Base-by-base conservation (phyloP, 2,113 vertebrate genomes). In the Agelaius phoeniceus region DNA sequence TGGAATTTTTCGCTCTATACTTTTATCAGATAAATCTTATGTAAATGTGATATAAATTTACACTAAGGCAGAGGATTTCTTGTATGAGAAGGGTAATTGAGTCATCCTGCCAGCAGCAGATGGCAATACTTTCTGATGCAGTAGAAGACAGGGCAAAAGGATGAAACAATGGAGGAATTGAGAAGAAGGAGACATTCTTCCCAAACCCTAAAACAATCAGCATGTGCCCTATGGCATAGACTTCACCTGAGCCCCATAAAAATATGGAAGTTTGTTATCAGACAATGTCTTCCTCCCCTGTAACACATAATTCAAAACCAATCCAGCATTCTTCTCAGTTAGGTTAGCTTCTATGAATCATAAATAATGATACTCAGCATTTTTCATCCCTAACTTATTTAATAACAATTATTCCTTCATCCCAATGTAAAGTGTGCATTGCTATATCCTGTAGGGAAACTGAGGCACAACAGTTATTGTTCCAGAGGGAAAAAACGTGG, bases 401-500 rank as follows among this genome's bases (percentile, higher is more conserved):
- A 65, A 58, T 30, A 91, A 33, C 15, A 51, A 13, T 54, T 4
- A 6, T 58, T 80, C 28, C 41, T 63, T 14, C 12, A 7, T 71
- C 22, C 14, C 0, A 0, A 2, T 72, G 5, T 28, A 33, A 59
- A 15, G 8, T 19, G 44, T 14, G 7, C 11, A 13, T 84, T 55
- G 8, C 23, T 76, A 39, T 39, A 72, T 35, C 26, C 21, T 28
- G 10, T 9, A 54, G 41, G 77, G 86, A 96, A 95, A 96, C 88
- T 96, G 95, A 95, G 93, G 94, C 58, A 87, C 15, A 17, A 15
- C 16, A 23, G 12, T 54, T 89, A 33, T 43, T 87, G 49, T 43
- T 86, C 16, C 83, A 84, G 37, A 78, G 28, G 35, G 28, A 3
- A 26, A 75, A 68, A 77, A 52, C 9, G 22, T 10, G 26, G 69